Conservation (phyloP, 2,797 vertebrate genomes). For the Notamacropus eugenii region DNA sequence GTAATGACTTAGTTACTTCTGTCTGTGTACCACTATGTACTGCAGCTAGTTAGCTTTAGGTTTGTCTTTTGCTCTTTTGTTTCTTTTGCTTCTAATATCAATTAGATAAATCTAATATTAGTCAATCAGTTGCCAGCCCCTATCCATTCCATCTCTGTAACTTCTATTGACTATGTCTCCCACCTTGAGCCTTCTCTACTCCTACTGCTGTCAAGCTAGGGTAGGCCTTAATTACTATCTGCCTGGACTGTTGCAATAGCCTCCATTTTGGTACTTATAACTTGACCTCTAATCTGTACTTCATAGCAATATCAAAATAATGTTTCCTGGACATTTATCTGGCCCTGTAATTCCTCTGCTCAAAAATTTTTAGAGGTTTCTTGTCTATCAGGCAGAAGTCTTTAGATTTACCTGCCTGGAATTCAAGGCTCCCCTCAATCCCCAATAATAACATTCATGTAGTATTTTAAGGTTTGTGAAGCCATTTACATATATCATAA, state of each 20-base stretch:
- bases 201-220: background rate
- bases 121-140: background rate
- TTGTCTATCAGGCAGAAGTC: background rate
- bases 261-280: background rate
- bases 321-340: background rate
- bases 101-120: background rate
- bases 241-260: background rate
- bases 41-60: background rate
- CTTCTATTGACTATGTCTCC: background rate
- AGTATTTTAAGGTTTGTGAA: background rate
- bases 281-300: background rate
- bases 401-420: background rate
- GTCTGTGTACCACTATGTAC: background rate
- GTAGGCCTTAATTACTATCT: background rate
- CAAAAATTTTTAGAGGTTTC: background rate
- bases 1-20: background rate
- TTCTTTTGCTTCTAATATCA: background rate
- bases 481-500: background rate
- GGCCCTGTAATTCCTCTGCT: background rate
- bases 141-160: background rate
- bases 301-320: background rate
- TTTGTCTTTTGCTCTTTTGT: background rate
- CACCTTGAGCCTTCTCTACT: background rate
- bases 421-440: background rate
- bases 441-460: background rate